Evolutionary conservation across 2,888 invertebrate genomes (phyloP), one percentile per base, ranked within the genome.

Genomic region (Capitulum mitella): DNA sequence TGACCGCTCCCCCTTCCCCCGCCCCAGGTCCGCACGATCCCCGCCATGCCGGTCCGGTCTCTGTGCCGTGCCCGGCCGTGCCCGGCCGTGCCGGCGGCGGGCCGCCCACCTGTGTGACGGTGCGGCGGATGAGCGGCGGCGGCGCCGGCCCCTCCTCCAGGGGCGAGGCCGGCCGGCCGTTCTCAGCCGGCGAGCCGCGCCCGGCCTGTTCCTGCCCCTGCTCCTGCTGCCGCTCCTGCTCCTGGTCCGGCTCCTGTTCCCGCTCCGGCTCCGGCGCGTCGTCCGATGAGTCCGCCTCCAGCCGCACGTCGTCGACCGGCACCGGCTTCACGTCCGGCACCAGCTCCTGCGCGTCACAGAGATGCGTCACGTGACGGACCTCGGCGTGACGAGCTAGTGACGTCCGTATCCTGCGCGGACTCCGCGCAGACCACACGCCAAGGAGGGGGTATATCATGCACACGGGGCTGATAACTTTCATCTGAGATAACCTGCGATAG

Each of bases 241-340:
- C 51, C 51, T 6, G 51, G 22, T 43, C 43, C 6, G 51, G 2
- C 43, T 12, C 43, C n/a, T n/a, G 58, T 29, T n/a, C 10, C 58
- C 6, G n/a, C 58, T 58, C 37, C 26, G 34, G 22, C 37, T 40
- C 37, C 14, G 8, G 22, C 70, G 22, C 70, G 14, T 77, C 46
- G 34, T 74, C 78, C 37, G 78, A 70, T n/a, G 58, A 82, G 78
- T 84, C 84, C 78, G 84, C 84, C n/a, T 85, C 84, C 16, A 87
- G 83, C 79, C 85, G 84, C 26, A 87, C 85, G 82, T 87, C 87
- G 58, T 85, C 85, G n/a, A 85, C 84, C 1, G 87, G 83, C 78
- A 87, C 82, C 77, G 87, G 87, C 81, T 86, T 87, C 32, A 87
- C 87, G 79, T 87, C 88, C 78, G 87, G 88, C 70, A 87, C 87